Evolutionary conservation across 2,888 invertebrate species (phyloP).

Genomic region (Heliconius charithonia): DNA sequence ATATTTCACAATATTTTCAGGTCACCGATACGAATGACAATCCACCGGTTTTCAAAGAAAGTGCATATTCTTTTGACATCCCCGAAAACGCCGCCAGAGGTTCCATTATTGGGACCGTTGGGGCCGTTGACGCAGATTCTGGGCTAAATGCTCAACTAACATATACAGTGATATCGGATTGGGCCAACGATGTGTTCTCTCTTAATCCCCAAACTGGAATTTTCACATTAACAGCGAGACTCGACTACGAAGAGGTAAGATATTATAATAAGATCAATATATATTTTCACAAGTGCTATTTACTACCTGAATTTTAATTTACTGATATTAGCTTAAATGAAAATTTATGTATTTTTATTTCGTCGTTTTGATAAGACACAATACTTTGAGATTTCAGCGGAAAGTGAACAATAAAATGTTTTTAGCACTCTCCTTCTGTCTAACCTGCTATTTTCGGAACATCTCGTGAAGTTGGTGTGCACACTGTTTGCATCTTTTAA

Average conservation of each 20-base stretch:
- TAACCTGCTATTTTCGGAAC: no score
- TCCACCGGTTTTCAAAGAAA: constrained; percentile 93
- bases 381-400: no score
- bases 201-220: constrained; percentile 96
- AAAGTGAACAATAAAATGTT: no score
- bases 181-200: constrained; percentile 97
- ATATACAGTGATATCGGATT: constrained; percentile 95
- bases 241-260: constrained; percentile 97
- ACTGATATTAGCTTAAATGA: not conserved
- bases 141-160: constrained; percentile 95
- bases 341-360: no score
- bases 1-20: constrained; percentile 74
- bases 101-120: constrained; percentile 92
- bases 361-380: no score
- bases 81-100: constrained; percentile 94
- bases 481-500: no score
- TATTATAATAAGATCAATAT: constrained; percentile 1
- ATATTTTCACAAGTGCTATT: not conserved
- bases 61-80: constrained; percentile 95
- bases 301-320: not conserved
- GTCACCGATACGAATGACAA: constrained; percentile 98
- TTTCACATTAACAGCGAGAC: constrained; percentile 93
- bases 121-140: constrained; percentile 93
- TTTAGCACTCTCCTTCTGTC: no score
- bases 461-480: no score